Base-by-base conservation (phyloP, 2,888 invertebrate genomes). In the Acleris literana region DNA sequence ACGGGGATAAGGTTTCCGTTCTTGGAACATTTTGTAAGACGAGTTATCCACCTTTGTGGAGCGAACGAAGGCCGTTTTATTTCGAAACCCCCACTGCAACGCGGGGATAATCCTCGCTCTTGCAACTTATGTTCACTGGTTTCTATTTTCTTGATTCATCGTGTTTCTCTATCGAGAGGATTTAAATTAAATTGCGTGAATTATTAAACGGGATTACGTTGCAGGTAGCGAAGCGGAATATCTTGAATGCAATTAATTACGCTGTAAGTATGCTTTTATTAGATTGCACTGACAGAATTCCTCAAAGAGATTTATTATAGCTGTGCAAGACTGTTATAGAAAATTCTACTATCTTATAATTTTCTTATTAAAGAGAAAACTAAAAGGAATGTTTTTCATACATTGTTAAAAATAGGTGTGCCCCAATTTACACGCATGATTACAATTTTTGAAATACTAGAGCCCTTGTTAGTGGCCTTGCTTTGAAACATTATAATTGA, bases 41-140 rank as follows among this genome's bases (percentile, higher is more conserved):
- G 46, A 56, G 66, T 57, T 61, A 66, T 66, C 66, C 66, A 66
- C 66, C 66, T 62, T 66, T 54, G 61, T 39, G 61, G 52, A 52
- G 52, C 61, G 60, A 49, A 2, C 49, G 22, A 57, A 20, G 46
- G 61, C 39, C 66, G 57, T 62, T 66, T 66, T 66, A 66, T 66
- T 66, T 62, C 61, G 52, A 62, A 33, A 62, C 52, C 61, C 22
- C 52, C 56, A 48, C 52, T 57, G 61, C 66, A 66, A 62, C 61
- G 57, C 65, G 22, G 29, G 29, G 66, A 66, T 66, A 52, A 66
- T 66, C 66, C 61, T 62, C n/a, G 61, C 44, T 49, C 52, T 25
- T 57, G 56, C 39, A 66, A 66, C 66, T 56, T 46, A 52, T 57
- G 56, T 62, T 64, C 49, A 22, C 58, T 53, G 44, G 53, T 53